Conservation (phyloP, 2,797 vertebrate species). For the Squalus acanthias region DNA sequence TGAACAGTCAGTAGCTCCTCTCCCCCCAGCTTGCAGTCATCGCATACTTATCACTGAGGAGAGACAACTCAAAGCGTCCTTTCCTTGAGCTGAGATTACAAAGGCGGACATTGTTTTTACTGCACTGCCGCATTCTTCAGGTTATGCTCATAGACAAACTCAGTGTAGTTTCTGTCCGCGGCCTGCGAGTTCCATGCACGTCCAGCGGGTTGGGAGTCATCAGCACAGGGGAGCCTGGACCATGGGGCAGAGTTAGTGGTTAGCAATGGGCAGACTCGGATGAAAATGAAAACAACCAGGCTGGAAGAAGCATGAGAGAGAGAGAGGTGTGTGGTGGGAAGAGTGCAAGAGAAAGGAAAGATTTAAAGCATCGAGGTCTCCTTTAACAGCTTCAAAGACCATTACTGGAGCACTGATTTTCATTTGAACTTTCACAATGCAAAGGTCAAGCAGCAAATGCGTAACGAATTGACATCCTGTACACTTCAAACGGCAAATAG, state of each 20-base stretch:
- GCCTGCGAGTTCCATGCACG: conserved; percentile 53
- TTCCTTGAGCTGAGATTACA: conserved; percentile 26
- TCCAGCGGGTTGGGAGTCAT: conserved; percentile 56
- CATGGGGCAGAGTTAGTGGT: conserved; percentile 52
- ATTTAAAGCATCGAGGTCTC: conserved; percentile 1
- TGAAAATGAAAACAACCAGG: conserved; percentile 38
- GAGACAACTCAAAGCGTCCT: neutral
- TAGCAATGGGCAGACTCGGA: conserved; percentile 30
- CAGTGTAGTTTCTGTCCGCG: conserved; percentile 50
- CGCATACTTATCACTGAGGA: neutral
- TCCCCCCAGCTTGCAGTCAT: neutral
- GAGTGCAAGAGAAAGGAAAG: neutral
- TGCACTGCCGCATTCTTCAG: conserved; percentile 54
- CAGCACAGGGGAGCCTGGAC: conserved; percentile 60
- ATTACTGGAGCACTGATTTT: neutral
- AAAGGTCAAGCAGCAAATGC: neutral
- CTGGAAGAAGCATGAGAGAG: conserved; percentile 23
- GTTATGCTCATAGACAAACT: conserved; percentile 55
- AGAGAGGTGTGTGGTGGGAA: neutral
- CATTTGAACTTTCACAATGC: neutral
- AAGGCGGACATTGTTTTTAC: conserved; percentile 15
- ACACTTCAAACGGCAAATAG: neutral
- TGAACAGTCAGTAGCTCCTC: neutral
- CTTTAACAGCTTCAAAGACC: neutral
- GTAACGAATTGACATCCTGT: neutral